phyloP scores from a whole-genome alignment of 2,113 vertebrate species.

The Emydocephalus ijimae region DNA sequence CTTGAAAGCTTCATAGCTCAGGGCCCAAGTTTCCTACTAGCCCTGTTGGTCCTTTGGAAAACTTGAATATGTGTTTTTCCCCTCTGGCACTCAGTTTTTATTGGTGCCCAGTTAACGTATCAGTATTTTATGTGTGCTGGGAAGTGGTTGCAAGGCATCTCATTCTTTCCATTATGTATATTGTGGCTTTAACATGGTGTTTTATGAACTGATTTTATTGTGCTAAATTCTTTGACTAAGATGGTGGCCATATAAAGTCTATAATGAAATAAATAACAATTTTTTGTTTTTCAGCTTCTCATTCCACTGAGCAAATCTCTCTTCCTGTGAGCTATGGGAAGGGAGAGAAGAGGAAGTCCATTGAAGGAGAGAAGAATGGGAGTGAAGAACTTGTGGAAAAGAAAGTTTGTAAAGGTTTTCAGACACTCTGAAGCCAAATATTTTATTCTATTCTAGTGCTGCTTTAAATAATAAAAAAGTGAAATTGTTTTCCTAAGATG shows the following conservation, averaged over 20 bases:
- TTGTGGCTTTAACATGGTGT: not conserved
- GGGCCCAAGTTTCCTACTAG: not conserved
- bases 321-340: slow-evolving; percentile 56
- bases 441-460: slow-evolving; percentile 54
- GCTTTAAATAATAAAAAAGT: slow-evolving; percentile 54
- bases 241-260: not conserved
- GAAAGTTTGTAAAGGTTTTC: slow-evolving; percentile 99
- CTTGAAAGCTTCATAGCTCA: not conserved
- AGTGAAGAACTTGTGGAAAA: slow-evolving; percentile 84
- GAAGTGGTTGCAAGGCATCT: not conserved
- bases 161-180: not conserved
- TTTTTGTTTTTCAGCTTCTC: slow-evolving; percentile 61
- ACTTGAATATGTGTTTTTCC: not conserved
- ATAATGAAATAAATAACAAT: not conserved
- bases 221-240: not conserved
- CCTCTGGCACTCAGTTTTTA: not conserved
- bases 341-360: slow-evolving; percentile 77
- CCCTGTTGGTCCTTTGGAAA: not conserved
- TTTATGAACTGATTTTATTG: not conserved
- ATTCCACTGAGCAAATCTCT: slow-evolving; percentile 51
- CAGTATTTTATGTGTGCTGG: not conserved
- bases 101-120: not conserved
- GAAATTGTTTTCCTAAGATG: slow-evolving; percentile 27
- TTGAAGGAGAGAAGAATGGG: slow-evolving; percentile 65
- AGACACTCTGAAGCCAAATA: slow-evolving; percentile 81